phyloP scores from a whole-genome alignment of 1,140 invertebrate genomes.

The Drosophila nigrodunni region DNA sequence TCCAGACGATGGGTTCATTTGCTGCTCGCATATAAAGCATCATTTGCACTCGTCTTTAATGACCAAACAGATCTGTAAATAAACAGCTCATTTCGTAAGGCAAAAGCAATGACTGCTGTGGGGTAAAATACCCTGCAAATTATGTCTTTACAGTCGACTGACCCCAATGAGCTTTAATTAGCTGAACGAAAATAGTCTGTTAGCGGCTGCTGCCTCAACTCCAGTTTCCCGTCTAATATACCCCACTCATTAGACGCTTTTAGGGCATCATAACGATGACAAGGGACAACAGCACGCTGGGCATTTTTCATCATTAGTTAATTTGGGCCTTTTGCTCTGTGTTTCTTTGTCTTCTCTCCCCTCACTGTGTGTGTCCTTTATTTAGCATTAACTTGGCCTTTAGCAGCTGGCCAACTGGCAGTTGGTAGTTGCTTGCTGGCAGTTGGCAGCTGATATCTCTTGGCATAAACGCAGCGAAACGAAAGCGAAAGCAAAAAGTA shows the following conservation, averaged over 20 bases:
- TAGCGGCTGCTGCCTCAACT: too few relatives aligned
- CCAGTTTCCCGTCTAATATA: background rate
- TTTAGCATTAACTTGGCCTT: conserved; percentile 78
- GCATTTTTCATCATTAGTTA: conserved; percentile 77
- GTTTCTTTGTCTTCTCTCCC: background rate
- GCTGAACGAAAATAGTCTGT: too few relatives aligned
- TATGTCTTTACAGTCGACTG: too few relatives aligned
- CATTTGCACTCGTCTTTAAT: conserved; percentile 69
- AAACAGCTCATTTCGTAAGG: background rate
- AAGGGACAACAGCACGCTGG: conserved; percentile 11
- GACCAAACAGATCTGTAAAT: conserved; percentile 37
- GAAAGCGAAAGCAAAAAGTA: conserved; percentile 73
- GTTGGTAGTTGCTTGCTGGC: conserved; percentile 18
- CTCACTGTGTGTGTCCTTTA: conserved; percentile 24
- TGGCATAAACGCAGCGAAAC: conserved; percentile 24
- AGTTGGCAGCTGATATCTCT: conserved; percentile 34
- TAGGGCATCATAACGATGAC: conserved; percentile 13
- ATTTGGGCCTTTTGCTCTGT: conserved; percentile 52
- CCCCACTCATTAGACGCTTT: background rate
- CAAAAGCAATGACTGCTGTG: background rate
- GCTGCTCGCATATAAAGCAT: conserved; percentile 44
- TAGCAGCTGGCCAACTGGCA: conserved; percentile 43
- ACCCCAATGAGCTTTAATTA: background rate
- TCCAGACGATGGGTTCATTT: conserved; percentile 64
- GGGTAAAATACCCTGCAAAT: conserved; percentile 9